These are phyloP conservation scores for Microcebus griseorufus DNA, from an alignment of 2,113 vertebrate genomes.

Conservation along the genomic window DNA sequence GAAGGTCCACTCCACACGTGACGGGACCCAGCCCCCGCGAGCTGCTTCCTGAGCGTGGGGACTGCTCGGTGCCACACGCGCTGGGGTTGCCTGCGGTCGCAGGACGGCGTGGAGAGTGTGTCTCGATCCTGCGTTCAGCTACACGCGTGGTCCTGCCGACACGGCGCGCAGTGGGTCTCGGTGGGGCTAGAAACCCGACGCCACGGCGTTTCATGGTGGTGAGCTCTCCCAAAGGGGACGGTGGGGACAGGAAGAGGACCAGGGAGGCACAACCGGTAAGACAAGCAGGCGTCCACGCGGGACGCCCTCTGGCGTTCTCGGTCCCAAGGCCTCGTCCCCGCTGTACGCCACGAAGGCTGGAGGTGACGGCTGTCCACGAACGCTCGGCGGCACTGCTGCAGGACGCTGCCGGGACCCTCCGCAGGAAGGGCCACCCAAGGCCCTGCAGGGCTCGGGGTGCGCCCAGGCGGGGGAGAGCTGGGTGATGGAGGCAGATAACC, in stretches of 20 bases:
- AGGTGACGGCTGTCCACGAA: background rate
- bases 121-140: background rate
- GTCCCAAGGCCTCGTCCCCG: background rate
- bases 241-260: background rate
- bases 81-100: background rate
- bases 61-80: fast-evolving
- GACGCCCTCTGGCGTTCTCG: background rate
- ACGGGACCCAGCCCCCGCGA: background rate
- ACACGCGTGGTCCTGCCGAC: background rate
- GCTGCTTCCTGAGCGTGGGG: background rate
- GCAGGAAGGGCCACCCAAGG: too few relatives aligned
- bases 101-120: fast-evolving
- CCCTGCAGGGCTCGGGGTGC: too few relatives aligned
- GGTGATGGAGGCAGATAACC: background rate
- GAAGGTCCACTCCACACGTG: background rate
- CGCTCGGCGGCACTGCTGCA: too few relatives aligned
- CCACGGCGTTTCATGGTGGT: background rate
- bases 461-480: background rate
- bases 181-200: background rate
- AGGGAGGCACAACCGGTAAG: background rate
- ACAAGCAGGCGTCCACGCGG: background rate
- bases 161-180: background rate
- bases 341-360: fast-evolving
- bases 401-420: background rate
- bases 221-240: background rate